These are phyloP conservation scores for Euplagia quadripunctaria DNA, from an alignment of 2,888 invertebrate species.

Conservation along the genomic window DNA sequence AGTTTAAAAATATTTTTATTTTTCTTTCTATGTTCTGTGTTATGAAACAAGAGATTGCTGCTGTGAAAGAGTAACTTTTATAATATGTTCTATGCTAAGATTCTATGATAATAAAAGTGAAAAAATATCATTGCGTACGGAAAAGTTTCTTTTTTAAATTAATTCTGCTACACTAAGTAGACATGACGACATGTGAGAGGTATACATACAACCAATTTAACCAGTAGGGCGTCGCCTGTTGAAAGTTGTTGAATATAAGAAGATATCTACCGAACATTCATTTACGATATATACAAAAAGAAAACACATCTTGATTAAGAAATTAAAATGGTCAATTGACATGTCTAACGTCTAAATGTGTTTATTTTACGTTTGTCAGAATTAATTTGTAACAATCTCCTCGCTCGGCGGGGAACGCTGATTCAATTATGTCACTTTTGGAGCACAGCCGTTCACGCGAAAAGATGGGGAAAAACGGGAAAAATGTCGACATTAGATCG, in stretches of 20 bases:
- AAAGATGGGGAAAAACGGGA: constrained; percentile 84
- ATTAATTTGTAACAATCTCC: constrained; percentile 79
- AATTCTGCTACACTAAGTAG: too few relatives aligned
- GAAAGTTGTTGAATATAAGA: too few relatives aligned
- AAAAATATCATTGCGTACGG: too few relatives aligned
- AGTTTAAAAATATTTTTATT: constrained; percentile 55
- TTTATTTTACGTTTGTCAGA: constrained; percentile 72
- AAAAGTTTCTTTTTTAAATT: too few relatives aligned
- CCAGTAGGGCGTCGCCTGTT: not conserved
- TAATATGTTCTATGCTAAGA: not conserved
- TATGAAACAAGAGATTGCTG: not conserved
- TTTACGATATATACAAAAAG: not conserved
- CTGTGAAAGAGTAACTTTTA: not conserved
- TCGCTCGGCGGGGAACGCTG: constrained; percentile 62
- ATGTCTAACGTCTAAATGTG: constrained; percentile 37
- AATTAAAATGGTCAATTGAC: constrained; percentile 20
- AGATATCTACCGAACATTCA: not conserved
- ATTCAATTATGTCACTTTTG: constrained; percentile 84
- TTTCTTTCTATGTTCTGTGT: constrained; percentile 3
- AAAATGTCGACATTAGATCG: constrained; percentile 84
- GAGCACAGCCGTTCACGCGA: constrained; percentile 75
- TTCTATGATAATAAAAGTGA: not conserved
- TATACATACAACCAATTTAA: not conserved
- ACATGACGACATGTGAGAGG: too few relatives aligned
- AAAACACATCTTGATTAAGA: constrained; percentile 8